Conservation (phyloP, 1,140 invertebrate genomes). For the Micrasema minimum region DNA sequence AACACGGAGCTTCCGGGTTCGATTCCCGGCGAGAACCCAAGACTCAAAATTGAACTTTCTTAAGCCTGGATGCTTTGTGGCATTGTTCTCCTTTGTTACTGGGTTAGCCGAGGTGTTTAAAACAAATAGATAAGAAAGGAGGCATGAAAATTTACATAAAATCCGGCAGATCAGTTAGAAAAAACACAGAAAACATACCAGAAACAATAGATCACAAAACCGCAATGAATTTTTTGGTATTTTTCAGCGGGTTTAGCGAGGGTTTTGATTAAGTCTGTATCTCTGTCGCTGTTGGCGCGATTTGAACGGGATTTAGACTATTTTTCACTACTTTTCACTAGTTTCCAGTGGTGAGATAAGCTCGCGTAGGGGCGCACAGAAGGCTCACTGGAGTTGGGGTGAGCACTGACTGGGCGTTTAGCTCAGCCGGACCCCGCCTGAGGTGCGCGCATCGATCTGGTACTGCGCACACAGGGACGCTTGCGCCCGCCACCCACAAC, state of each 20-base stretch:
- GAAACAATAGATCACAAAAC: no score
- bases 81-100: no score
- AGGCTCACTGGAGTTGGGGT: neutral
- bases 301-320: neutral
- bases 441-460: slow-evolving; percentile 39
- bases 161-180: neutral
- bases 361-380: no score
- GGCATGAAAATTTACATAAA: neutral
- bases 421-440: slow-evolving; percentile 14
- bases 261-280: neutral
- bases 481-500: neutral
- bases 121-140: no score
- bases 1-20: no score
- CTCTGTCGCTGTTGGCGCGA: slow-evolving; percentile 1
- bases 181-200: no score
- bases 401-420: slow-evolving; percentile 11
- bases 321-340: slow-evolving; percentile 2
- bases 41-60: no score
- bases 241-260: no score
- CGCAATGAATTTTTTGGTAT: no score
- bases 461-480: slow-evolving; percentile 17
- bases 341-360: neutral
- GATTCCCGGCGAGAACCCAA: no score
- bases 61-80: no score
- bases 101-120: no score